Evolutionary conservation across 2,113 vertebrate species (phyloP).

Genomic region (Corvus hawaiiensis): DNA sequence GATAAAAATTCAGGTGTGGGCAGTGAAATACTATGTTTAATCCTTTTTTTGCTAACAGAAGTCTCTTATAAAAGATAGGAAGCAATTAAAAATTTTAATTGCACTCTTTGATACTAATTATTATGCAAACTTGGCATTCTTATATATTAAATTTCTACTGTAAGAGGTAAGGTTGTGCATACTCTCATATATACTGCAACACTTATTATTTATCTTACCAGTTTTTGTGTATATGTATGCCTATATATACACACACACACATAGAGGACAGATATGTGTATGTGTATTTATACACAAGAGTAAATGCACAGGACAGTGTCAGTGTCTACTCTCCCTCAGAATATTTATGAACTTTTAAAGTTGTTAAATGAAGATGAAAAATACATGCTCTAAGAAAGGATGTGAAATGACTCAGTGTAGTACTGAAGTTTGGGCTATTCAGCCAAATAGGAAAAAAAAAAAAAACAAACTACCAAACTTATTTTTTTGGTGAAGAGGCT

Average conservation of each 20-base stretch:
- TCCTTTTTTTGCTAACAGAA: neutral
- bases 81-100: neutral
- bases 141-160: neutral
- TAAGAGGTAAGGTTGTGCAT: neutral
- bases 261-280: neutral
- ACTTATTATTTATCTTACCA: neutral
- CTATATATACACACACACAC: neutral
- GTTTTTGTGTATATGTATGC: neutral
- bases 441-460: neutral
- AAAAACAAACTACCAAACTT: rapidly evolving
- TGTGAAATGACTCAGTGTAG: neutral
- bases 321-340: neutral
- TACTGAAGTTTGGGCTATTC: neutral
- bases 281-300: neutral
- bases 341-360: neutral
- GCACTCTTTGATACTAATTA: neutral
- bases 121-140: neutral
- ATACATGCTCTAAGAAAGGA: neutral
- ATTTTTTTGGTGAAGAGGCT: neutral
- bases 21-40: neutral
- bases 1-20: neutral
- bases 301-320: neutral
- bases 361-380: neutral
- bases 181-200: neutral
- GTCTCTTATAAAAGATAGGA: neutral